phyloP scores from a whole-genome alignment of 1,140 invertebrate species.

The Drosophila sturtevanti region DNA sequence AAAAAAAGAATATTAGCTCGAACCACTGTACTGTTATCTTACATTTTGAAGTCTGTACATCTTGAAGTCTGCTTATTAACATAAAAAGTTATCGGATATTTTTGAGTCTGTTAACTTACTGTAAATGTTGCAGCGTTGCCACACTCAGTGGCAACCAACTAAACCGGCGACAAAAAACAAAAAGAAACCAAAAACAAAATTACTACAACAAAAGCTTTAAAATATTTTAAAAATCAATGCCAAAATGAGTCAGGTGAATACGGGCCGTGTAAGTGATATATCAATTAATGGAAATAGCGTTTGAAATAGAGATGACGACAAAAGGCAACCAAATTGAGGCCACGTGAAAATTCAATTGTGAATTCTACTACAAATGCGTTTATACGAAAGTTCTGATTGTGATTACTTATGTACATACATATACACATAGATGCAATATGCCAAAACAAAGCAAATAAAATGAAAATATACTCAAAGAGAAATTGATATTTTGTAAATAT shows the following conservation, averaged over 20 bases:
- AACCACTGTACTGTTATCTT: too few species aligned
- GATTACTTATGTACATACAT: background rate
- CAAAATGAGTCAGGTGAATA: slow-evolving; percentile 15
- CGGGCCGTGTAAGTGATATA: background rate
- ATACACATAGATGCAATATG: background rate
- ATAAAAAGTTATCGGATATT: too few species aligned
- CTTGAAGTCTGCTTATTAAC: too few species aligned
- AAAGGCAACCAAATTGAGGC: slow-evolving; percentile 19
- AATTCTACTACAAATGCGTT: background rate
- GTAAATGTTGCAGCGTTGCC: slow-evolving; percentile 32
- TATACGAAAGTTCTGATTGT: slow-evolving; percentile 5
- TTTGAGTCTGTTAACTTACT: slow-evolving; percentile 12
- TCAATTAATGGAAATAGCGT: slow-evolving; percentile 15
- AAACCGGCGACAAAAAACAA: slow-evolving; percentile 11
- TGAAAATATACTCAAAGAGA: background rate
- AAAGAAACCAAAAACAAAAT: slow-evolving; percentile 46
- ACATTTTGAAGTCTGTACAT: too few species aligned
- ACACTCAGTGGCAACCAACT: background rate
- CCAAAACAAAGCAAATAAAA: background rate
- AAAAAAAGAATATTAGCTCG: too few species aligned
- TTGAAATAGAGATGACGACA: slow-evolving; percentile 6
- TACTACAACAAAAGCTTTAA: slow-evolving; percentile 52
- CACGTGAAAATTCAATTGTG: slow-evolving; percentile 47
- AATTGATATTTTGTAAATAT: background rate
- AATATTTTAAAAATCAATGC: slow-evolving; percentile 32